Percentiles rank a stretch among this genome's conserved stretches.
Conservation (phyloP, 2,113 vertebrate genomes). For the Benitochromis conjunctus region DNA sequence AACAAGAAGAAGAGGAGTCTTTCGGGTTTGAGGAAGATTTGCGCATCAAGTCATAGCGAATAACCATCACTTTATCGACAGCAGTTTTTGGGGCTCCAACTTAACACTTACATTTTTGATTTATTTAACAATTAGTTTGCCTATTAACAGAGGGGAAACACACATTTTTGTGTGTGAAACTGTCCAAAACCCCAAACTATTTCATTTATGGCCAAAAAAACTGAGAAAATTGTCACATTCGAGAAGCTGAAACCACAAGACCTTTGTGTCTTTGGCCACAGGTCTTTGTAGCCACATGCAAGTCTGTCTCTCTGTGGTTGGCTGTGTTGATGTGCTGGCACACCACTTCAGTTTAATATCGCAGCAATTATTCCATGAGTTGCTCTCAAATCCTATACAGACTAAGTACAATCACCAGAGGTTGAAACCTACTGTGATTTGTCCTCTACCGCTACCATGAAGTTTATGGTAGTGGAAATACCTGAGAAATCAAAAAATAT, state of each 20-base stretch:
- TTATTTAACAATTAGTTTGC: background rate
- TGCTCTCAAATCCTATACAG: background rate
- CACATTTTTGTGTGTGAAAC: background rate
- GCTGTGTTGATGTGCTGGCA: background rate
- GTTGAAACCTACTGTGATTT: background rate
- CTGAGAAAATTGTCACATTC: background rate
- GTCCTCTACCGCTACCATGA: background rate
- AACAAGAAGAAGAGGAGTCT: background rate
- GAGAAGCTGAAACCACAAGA: background rate
- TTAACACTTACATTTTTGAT: background rate
- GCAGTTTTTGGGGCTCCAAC: background rate
- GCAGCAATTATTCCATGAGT: background rate
- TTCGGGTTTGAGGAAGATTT: background rate
- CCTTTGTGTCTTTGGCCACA: background rate
- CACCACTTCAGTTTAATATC: background rate
- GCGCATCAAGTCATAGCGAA: background rate
- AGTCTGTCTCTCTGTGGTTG: background rate
- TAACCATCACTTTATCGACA: background rate
- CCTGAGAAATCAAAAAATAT: background rate
- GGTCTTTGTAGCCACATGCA: background rate
- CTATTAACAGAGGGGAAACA: background rate
- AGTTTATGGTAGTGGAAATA: background rate
- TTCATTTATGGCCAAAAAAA: background rate
- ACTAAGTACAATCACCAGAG: background rate
- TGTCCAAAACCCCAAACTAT: background rate